These are phyloP conservation scores for Amazona guildingii DNA, from an alignment of 2,113 vertebrate species.

Conservation along the genomic window DNA sequence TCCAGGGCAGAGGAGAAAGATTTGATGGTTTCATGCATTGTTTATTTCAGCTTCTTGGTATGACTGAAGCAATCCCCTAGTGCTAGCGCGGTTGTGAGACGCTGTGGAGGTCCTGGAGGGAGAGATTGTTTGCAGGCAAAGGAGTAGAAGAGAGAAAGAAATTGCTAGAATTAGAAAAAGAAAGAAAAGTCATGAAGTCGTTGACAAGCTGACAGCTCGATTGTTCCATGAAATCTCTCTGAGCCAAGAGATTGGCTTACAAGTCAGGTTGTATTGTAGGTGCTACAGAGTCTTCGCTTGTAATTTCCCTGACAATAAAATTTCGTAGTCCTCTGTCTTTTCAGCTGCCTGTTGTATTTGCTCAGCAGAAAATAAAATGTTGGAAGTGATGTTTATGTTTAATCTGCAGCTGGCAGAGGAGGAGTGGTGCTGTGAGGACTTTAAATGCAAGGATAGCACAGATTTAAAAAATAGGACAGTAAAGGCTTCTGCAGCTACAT, in stretches of 20 bases:
- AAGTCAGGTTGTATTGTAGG: not conserved
- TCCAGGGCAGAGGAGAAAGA: not conserved
- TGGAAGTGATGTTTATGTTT: not conserved
- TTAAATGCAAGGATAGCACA: not conserved
- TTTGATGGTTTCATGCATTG: not conserved
- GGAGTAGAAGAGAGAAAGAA: not conserved
- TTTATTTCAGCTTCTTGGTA: not conserved
- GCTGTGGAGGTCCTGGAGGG: not conserved
- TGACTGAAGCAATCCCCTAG: not conserved
- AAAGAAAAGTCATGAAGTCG: not conserved
- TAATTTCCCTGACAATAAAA: not conserved
- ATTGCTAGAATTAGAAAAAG: not conserved
- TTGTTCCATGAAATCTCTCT: not conserved
- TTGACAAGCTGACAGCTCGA: not conserved
- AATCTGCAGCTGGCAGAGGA: not conserved
- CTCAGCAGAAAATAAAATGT: not conserved
- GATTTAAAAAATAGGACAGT: not conserved
- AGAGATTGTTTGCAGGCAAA: accelerated
- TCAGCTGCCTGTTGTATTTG: not conserved
- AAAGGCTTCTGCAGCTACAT: not conserved
- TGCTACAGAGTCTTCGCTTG: not conserved
- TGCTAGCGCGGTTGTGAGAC: accelerated
- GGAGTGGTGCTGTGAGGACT: not conserved
- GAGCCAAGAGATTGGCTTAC: accelerated
- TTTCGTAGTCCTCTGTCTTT: not conserved